These are phyloP conservation scores for Thymelicus lineola DNA, from an alignment of 2,888 invertebrate genomes.

Conservation along the genomic window DNA sequence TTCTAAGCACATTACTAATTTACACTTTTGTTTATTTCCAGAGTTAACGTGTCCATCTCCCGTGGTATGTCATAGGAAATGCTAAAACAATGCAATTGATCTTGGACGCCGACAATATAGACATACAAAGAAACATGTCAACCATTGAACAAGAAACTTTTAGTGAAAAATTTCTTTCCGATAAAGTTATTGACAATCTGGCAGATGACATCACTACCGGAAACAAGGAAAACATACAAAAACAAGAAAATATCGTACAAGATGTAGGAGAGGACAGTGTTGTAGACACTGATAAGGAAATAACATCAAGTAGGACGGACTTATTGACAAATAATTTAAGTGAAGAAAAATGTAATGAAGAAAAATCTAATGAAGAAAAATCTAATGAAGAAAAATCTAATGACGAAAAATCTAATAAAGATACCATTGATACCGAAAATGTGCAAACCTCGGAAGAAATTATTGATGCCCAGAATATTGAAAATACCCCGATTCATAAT, in stretches of 20 bases:
- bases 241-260: conserved; percentile 44
- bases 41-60: conserved; percentile 48
- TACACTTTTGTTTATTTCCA: conserved; percentile 54
- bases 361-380: conserved; percentile 34
- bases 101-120: conserved; percentile 61
- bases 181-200: conserved; percentile 50
- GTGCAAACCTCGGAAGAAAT: background rate
- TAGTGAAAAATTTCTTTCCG: conserved; percentile 51
- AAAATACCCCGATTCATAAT: background rate
- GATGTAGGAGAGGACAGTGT: conserved; percentile 39
- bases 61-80: conserved; percentile 56
- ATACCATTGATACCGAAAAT: conserved; percentile 36
- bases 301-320: conserved; percentile 16
- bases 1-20: background rate
- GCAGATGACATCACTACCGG: conserved; percentile 49
- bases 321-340: conserved; percentile 37
- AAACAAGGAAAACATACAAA: conserved; percentile 52
- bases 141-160: conserved; percentile 55
- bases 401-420: conserved; percentile 35
- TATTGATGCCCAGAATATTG: background rate
- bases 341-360: conserved; percentile 38
- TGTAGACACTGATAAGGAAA: conserved; percentile 40
- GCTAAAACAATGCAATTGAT: conserved; percentile 78
- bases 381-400: conserved; percentile 27
- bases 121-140: conserved; percentile 66